These are phyloP conservation scores for Oasisia sp. DNA, from an alignment of 2,888 invertebrate genomes.

Conservation along the genomic window DNA sequence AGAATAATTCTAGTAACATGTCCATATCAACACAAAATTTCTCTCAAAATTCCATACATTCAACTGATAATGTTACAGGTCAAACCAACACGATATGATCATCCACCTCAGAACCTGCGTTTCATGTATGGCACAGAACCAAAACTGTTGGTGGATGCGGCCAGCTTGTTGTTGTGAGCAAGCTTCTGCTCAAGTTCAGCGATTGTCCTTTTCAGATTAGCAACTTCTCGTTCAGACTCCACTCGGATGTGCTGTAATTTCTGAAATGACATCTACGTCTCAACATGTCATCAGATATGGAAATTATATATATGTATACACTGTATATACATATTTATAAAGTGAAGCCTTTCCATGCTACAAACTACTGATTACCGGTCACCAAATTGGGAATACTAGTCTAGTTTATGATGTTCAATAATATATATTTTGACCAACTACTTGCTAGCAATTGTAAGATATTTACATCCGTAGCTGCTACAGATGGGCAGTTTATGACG, in stretches of 20 bases:
- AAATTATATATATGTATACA: neutral
- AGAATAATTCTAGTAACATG: neutral
- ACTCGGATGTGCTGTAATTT: slow-evolving; percentile 32
- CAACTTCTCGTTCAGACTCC: slow-evolving; percentile 30
- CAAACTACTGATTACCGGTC: neutral
- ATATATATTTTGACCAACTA: too few relatives aligned
- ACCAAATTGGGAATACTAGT: too few relatives aligned
- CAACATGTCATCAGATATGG: neutral
- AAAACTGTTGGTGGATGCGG: neutral
- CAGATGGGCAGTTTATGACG: too few relatives aligned
- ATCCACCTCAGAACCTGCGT: neutral
- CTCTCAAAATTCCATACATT: neutral
- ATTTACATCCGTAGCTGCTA: too few relatives aligned
- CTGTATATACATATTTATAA: neutral
- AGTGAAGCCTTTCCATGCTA: neutral
- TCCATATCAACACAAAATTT: neutral
- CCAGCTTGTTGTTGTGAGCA: slow-evolving; percentile 14
- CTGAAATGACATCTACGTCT: slow-evolving; percentile 17
- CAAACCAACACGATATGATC: neutral
- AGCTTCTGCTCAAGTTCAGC: slow-evolving; percentile 24
- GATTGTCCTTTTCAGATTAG: slow-evolving; percentile 19
- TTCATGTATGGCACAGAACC: neutral
- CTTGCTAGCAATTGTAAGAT: too few relatives aligned
- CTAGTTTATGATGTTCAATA: too few relatives aligned
- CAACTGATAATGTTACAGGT: neutral